A percentile compares a stretch with the other conserved stretches of the same genome.
These are phyloP conservation scores for Trichopria drosophilae DNA, from an alignment of 2,888 invertebrate genomes.

Conservation along the genomic window DNA sequence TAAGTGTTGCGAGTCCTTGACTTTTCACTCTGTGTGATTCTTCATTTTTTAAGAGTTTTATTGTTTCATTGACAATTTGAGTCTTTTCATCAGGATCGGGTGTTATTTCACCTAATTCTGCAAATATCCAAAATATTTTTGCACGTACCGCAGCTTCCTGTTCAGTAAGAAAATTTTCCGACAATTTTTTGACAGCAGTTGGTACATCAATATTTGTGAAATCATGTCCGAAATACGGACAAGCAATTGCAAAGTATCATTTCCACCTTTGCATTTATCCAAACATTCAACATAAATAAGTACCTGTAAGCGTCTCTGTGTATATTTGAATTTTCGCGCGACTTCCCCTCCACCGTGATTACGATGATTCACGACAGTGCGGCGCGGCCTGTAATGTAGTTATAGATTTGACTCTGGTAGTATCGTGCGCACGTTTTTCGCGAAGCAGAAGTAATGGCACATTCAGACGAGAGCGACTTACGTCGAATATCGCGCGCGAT, in stretches of 20 bases:
- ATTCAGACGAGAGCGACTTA: no score
- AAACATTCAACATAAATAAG: conserved; percentile 71
- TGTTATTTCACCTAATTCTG: conserved; percentile 71
- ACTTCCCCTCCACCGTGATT: no score
- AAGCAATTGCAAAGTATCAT: conserved; percentile 72
- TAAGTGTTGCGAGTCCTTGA: conserved; percentile 75
- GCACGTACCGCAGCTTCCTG: conserved; percentile 78
- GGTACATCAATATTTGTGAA: conserved; percentile 62
- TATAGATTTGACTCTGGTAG: no score
- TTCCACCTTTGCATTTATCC: conserved; percentile 73
- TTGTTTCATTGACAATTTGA: conserved; percentile 72
- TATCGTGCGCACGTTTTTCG: no score
- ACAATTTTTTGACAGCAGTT: conserved; percentile 71
- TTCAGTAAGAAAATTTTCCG: conserved; percentile 77
- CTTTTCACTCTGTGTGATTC: conserved; percentile 81
- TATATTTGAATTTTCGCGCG: no score
- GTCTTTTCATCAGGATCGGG: conserved; percentile 63
- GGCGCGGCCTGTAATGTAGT: no score
- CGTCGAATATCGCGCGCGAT: no score
- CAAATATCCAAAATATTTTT: conserved; percentile 76
- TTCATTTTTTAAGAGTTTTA: conserved; percentile 72
- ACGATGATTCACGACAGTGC: no score
- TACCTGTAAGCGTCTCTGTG: no score
- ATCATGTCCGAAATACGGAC: conserved; percentile 74
- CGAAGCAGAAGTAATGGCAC: no score